A percentile compares a stretch with the other conserved stretches of the same genome.
Evolutionary conservation across 2,888 invertebrate species (phyloP).

Genomic region (Drosophila hamatofila): DNA sequence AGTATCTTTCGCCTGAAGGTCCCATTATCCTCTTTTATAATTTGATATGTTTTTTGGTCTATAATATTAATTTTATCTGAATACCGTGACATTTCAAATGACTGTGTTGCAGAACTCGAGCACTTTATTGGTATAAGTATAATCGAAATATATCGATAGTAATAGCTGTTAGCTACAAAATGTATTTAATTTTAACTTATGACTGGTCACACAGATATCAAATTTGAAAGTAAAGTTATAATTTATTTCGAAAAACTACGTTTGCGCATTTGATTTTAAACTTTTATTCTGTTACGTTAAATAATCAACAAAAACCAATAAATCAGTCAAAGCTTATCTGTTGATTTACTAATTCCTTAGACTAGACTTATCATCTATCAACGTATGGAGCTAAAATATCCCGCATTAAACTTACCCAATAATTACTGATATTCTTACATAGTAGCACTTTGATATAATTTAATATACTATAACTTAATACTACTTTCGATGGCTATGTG

Average conservation of each 20-base stretch:
- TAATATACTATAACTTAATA: constrained; percentile 51
- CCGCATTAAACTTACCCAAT: constrained; percentile 6
- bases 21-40: constrained; percentile 32
- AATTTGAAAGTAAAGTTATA: not conserved
- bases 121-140: not conserved
- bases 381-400: constrained; percentile 26
- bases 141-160: constrained; percentile 21
- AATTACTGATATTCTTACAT: constrained; percentile 3
- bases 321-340: not conserved
- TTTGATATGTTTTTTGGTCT: constrained; percentile 55
- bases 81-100: constrained; percentile 39
- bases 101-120: not conserved
- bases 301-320: constrained; percentile 1
- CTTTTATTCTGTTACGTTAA: not conserved
- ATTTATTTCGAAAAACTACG: not conserved
- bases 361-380: constrained; percentile 30
- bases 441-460: constrained; percentile 1
- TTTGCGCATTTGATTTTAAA: not conserved
- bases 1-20: constrained; percentile 14
- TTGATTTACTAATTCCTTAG: constrained; percentile 32
- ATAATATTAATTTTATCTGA: constrained; percentile 68
- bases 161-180: not conserved
- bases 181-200: not conserved
- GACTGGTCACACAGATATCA: constrained; percentile 17
- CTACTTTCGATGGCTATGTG: constrained; percentile 74